These are phyloP conservation scores for Parauchenoglanis ngamensis DNA, from an alignment of 2,797 vertebrate species.

Conservation along the genomic window DNA sequence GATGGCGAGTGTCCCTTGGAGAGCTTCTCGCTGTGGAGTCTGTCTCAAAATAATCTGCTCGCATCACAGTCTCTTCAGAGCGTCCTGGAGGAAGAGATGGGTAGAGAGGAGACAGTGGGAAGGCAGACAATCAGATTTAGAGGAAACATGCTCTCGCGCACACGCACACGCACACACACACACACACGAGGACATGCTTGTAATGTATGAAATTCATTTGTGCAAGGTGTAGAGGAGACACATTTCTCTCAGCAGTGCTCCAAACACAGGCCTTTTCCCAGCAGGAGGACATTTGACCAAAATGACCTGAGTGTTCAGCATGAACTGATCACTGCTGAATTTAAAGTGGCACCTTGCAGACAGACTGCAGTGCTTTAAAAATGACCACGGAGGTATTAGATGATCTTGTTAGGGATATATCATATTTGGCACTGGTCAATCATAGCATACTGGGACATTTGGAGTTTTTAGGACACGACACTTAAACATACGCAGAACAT, in stretches of 20 bases:
- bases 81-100: constrained; percentile 40
- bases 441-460: background rate
- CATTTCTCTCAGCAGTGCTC: constrained; percentile 43
- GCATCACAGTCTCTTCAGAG: constrained; percentile 41
- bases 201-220: constrained; percentile 31
- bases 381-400: constrained; percentile 24
- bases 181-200: background rate
- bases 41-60: constrained; percentile 55
- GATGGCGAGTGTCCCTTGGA: constrained; percentile 40
- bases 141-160: constrained; percentile 14
- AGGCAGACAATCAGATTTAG: constrained; percentile 50
- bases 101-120: constrained; percentile 38
- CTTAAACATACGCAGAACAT: background rate
- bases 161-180: constrained; percentile 7
- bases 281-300: constrained; percentile 50
- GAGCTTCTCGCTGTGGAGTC: constrained; percentile 42
- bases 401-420: constrained; percentile 10
- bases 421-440: background rate
- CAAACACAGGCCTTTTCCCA: constrained; percentile 46
- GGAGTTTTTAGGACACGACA: background rate
- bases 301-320: constrained; percentile 39
- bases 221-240: background rate
- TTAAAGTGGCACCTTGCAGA: constrained; percentile 34
- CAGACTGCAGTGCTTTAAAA: constrained; percentile 36
- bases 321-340: constrained; percentile 28